A percentile compares a stretch with the other conserved stretches of the same genome.
phyloP scores from a whole-genome alignment of 2,888 invertebrate species.

The Caradrina kadenii region DNA sequence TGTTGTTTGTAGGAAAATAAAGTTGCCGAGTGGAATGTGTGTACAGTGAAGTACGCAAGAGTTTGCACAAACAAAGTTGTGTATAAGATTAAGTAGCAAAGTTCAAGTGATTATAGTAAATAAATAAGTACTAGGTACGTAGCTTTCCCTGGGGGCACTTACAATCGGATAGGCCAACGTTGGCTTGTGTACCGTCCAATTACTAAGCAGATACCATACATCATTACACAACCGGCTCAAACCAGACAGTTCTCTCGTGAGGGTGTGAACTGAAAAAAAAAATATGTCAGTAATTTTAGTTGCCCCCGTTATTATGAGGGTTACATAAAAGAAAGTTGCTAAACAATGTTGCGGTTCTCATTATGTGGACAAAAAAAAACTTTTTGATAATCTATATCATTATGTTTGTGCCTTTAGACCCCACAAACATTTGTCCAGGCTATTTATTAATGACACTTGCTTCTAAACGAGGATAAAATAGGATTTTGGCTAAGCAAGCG shows the following conservation, averaged over 20 bases:
- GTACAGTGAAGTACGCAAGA: conserved; percentile 14
- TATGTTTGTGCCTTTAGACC: neutral
- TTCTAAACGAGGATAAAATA: conserved; percentile 30
- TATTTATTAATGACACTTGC: conserved; percentile 33
- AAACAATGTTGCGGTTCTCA: neutral
- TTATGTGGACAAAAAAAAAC: too few species aligned
- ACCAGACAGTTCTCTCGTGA: too few species aligned
- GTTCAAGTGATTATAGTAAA: conserved; percentile 1
- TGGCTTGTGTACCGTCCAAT: neutral
- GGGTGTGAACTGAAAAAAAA: too few species aligned
- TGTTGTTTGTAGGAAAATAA: conserved; percentile 42
- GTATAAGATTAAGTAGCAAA: conserved; percentile 3
- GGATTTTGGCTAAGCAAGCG: conserved; percentile 15
- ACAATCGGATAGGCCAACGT: neutral
- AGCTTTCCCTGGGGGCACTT: neutral
- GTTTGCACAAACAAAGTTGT: conserved; percentile 15
- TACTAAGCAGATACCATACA: neutral
- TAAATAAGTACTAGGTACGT: too few species aligned
- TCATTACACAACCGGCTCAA: too few species aligned
- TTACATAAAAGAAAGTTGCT: neutral
- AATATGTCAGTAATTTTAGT: too few species aligned
- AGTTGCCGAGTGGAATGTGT: conserved; percentile 26
- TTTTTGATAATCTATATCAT: neutral
- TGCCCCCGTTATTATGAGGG: too few species aligned
- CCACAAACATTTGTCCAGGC: conserved; percentile 30